phyloP scores from a whole-genome alignment of 2,888 invertebrate genomes.

The Drosophila yooni region DNA sequence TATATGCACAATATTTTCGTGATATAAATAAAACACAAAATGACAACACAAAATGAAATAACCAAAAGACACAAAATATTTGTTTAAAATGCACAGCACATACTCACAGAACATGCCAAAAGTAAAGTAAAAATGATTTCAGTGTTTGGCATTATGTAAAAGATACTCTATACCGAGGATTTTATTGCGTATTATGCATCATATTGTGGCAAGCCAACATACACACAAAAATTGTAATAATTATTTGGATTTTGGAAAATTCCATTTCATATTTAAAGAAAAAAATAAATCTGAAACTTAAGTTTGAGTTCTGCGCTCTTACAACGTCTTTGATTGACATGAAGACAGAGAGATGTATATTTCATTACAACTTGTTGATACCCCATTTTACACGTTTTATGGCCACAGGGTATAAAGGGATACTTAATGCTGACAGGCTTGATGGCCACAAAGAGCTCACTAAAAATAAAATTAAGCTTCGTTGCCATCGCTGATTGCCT shows the following conservation, averaged over 20 bases:
- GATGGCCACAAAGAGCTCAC: slow-evolving; percentile 61
- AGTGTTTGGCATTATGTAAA: background rate
- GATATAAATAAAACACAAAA: slow-evolving; percentile 71
- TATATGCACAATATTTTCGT: slow-evolving; percentile 74
- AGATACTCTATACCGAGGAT: slow-evolving; percentile 1
- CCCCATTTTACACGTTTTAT: background rate
- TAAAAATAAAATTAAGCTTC: slow-evolving; percentile 69
- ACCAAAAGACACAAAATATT: slow-evolving; percentile 34
- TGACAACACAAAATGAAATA: slow-evolving; percentile 16
- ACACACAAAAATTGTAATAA: background rate
- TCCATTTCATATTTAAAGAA: background rate
- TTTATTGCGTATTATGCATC: background rate
- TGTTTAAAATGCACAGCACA: slow-evolving; percentile 70
- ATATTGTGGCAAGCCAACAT: background rate
- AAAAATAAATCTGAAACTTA: background rate
- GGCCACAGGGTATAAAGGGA: slow-evolving; percentile 25
- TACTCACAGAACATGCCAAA: slow-evolving; percentile 22
- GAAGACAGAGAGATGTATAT: background rate
- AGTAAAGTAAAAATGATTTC: slow-evolving; percentile 14
- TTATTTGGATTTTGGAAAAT: background rate
- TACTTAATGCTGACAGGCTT: slow-evolving; percentile 59
- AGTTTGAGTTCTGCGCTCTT: background rate
- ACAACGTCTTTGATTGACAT: background rate
- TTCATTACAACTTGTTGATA: background rate
- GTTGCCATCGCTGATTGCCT: slow-evolving; percentile 67